Evolutionary conservation across 2,797 vertebrate species (phyloP).

Genomic region (Lepilemur ruficaudatus): DNA sequence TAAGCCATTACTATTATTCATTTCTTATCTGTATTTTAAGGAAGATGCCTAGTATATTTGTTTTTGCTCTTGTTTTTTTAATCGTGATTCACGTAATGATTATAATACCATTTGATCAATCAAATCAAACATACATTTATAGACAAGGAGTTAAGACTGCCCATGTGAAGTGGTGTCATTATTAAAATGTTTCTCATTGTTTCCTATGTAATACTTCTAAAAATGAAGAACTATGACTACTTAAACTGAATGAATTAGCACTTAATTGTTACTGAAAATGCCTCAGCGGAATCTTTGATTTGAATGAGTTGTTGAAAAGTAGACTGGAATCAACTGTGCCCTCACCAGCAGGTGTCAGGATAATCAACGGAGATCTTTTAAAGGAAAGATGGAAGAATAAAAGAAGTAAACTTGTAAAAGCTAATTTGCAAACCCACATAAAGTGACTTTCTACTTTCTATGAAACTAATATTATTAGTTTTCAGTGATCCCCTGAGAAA

Average conservation of each 20-base stretch:
- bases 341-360: constrained; percentile 65
- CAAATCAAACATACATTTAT: neutral
- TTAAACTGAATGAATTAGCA: constrained; percentile 9
- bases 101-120: neutral
- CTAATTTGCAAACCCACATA: neutral
- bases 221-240: neutral
- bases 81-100: neutral
- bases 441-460: neutral
- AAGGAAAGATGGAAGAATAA: neutral
- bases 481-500: neutral
- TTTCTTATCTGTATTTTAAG: neutral
- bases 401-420: neutral
- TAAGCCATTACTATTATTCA: neutral
- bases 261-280: constrained; percentile 8
- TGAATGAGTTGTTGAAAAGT: neutral
- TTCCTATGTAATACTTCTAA: neutral
- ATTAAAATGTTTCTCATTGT: neutral
- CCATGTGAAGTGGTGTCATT: neutral
- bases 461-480: neutral
- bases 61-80: neutral
- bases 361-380: constrained; percentile 27
- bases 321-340: neutral
- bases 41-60: neutral
- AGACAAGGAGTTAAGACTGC: neutral
- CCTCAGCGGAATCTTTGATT: neutral